Evolutionary conservation across 2,888 invertebrate genomes (phyloP), one percentile per base, ranked within the genome.

Genomic region (Brenthis hecate): DNA sequence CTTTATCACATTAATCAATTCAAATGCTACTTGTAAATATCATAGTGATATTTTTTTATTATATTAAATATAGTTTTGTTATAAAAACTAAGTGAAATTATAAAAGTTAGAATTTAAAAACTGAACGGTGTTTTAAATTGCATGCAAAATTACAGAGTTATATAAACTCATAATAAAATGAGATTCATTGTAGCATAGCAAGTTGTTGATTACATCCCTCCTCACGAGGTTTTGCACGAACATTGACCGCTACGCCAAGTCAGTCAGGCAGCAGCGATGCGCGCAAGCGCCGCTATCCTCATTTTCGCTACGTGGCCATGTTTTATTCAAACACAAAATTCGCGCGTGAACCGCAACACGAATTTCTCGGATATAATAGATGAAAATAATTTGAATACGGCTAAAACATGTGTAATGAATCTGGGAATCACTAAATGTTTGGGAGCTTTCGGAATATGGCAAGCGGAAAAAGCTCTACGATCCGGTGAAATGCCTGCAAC

Each of bases 391-490:
- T 58, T 69, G 36, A 56, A 48, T 62, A 78, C 77, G 60, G 74
- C 87, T 56, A 65, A 85, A 47, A 72, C 79, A 58, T 92, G 92
- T 77, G 75, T 83, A 13, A 77, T 78, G 69, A 74, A 78, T n/a
- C 80, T 92, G 63, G 93, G 93, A 58, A 83, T 93, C 6, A 71
- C 91, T 68, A 93, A 93, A 82, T 95, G 95, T 80, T 80, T 94
- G 61, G 93, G 93, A 79, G 88, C 94, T n/a, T 91, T 94, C 67
- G 88, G 94, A 58, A 81, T 92, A 23, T 94, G 94, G 87, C 92
- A 94, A 56, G 90, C 94, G 43, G 83, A 87, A 76, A 82, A 82
- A 32, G 89, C 89, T 76, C 80, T 64, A 65, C 70, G 57, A 75
- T 74, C 65, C 69, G 78, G 65, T 72, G 77, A 36, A 63, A 69